phyloP scores from a whole-genome alignment of 2,113 vertebrate species.

The Notarius lentiginosus region DNA sequence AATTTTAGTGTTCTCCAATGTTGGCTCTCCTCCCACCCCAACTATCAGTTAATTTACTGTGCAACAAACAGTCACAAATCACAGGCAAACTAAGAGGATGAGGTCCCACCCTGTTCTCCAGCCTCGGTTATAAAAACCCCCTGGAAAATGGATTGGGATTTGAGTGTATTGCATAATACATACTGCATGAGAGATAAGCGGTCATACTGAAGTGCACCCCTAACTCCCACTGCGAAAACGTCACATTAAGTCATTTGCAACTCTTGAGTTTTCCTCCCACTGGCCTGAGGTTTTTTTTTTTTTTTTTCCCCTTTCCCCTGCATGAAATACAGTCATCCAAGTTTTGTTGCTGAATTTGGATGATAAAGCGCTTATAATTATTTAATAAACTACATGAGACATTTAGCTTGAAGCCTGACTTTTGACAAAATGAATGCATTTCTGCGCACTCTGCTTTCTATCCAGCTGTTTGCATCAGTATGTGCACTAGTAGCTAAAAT shows the following conservation, averaged over 20 bases:
- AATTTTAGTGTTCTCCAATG: not conserved
- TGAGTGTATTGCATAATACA: slow-evolving; percentile 16
- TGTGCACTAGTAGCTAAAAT: slow-evolving; percentile 39
- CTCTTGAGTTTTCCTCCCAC: not conserved
- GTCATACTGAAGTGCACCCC: slow-evolving; percentile 5
- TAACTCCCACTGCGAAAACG: slow-evolving; percentile 25
- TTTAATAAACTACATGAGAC: slow-evolving; percentile 63
- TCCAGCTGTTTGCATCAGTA: slow-evolving; percentile 52
- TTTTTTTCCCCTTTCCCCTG: not conserved
- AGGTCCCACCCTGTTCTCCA: slow-evolving; percentile 13
- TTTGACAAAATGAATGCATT: slow-evolving; percentile 50
- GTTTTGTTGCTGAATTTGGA: slow-evolving; percentile 60
- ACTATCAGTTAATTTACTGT: not conserved
- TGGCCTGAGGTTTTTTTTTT: not conserved
- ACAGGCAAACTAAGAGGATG: not conserved
- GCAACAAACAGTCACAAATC: not conserved
- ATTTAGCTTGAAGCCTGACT: slow-evolving; percentile 59
- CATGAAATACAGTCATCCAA: not conserved
- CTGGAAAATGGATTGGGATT: slow-evolving; percentile 26
- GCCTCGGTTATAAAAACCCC: not conserved
- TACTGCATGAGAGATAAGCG: slow-evolving; percentile 22
- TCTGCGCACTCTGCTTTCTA: slow-evolving; percentile 48
- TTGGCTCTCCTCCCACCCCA: not conserved
- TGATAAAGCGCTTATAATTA: slow-evolving; percentile 47
- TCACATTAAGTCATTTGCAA: slow-evolving; percentile 41